Percentiles rank a stretch among this genome's conserved stretches.
These are phyloP conservation scores for Peribatodes rhomboidaria DNA, from an alignment of 2,888 invertebrate species.

Conservation along the genomic window DNA sequence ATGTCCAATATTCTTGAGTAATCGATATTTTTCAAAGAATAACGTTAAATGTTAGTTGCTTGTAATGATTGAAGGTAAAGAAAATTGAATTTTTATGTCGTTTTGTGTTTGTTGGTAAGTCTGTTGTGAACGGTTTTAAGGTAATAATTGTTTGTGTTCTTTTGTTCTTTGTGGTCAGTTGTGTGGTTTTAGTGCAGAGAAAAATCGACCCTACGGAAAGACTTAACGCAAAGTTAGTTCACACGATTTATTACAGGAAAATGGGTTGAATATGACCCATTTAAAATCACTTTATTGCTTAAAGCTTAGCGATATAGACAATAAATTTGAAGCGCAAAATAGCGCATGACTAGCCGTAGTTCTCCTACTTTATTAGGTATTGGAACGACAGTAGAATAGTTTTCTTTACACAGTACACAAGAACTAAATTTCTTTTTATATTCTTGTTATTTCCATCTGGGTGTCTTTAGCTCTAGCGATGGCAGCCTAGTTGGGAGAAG, in stretches of 20 bases:
- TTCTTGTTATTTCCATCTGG: too few relatives aligned
- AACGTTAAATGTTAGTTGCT: conserved; percentile 60
- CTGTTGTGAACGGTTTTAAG: too few relatives aligned
- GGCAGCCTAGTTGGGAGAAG: too few relatives aligned
- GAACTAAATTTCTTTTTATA: too few relatives aligned
- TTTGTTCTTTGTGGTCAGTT: not conserved
- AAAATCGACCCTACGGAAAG: not conserved
- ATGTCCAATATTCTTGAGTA: conserved; percentile 55
- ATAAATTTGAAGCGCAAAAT: conserved; percentile 68
- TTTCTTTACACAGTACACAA: conserved; percentile 13
- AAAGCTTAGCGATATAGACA: conserved; percentile 53
- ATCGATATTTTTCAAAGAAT: conserved; percentile 55
- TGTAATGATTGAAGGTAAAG: conserved; percentile 19
- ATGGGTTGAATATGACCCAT: conserved; percentile 58
- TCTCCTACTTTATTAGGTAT: conserved; percentile 68
- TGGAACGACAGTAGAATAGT: conserved; percentile 42
- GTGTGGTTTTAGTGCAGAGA: conserved; percentile 3
- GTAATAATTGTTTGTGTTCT: not conserved
- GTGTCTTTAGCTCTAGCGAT: too few relatives aligned
- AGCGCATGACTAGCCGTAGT: conserved; percentile 70
- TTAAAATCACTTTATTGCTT: conserved; percentile 68
- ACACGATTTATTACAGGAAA: conserved; percentile 37
- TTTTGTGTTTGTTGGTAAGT: not conserved
- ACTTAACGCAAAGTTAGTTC: conserved; percentile 34
- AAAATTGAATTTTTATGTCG: conserved; percentile 1